These are phyloP conservation scores for Halesus radiatus DNA, from an alignment of 1,140 invertebrate genomes.

Conservation along the genomic window DNA sequence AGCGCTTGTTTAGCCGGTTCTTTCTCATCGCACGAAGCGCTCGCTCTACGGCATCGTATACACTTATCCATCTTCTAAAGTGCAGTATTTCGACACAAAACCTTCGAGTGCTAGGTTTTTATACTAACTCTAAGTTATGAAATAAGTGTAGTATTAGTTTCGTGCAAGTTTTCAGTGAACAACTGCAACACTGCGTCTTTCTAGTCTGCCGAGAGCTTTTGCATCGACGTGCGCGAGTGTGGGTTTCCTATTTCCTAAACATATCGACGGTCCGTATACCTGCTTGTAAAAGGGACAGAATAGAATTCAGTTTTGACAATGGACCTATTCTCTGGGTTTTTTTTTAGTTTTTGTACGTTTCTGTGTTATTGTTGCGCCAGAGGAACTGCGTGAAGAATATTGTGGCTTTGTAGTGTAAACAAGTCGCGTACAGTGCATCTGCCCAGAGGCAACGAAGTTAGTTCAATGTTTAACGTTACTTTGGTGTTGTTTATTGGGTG, in stretches of 20 bases:
- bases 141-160: constrained; percentile 2
- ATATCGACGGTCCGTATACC: constrained; percentile 19
- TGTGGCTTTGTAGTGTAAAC: constrained; percentile 8
- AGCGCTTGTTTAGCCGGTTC: background rate
- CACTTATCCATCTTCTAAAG: background rate
- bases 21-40: background rate
- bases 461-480: too few relatives aligned
- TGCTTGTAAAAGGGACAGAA: constrained; percentile 24
- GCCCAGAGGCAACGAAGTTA: background rate
- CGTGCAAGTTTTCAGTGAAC: background rate
- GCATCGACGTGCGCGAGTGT: constrained; percentile 31
- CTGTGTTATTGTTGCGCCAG: constrained; percentile 2
- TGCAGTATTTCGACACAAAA: background rate
- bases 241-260: constrained; percentile 32
- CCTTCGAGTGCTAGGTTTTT: constrained; percentile 5
- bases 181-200: too few relatives aligned
- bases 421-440: constrained; percentile 13
- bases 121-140: background rate
- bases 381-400: background rate
- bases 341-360: background rate
- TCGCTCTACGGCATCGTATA: background rate
- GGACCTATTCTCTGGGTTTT: background rate
- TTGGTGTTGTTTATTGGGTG: too few relatives aligned
- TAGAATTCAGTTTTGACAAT: constrained; percentile 29
- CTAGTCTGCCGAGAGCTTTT: background rate